Evolutionary conservation across 2,888 invertebrate species (phyloP).

Genomic region (Andrena fulva): DNA sequence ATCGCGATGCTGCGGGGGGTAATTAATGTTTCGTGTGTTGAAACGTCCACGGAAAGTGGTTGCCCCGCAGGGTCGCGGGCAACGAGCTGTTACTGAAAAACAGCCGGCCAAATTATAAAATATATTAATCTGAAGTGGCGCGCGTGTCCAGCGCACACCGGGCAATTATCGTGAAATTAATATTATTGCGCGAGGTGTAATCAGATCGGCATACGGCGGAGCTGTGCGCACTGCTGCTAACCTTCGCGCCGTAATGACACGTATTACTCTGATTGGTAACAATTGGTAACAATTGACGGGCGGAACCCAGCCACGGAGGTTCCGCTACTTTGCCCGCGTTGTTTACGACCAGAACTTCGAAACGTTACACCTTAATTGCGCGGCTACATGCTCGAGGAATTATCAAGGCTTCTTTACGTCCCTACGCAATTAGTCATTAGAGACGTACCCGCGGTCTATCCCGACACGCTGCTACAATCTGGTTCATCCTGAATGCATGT

Average conservation of each 20-base stretch:
- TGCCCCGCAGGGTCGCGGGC: background rate
- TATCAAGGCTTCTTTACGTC: slow-evolving; percentile 75
- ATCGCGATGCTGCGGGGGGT: background rate
- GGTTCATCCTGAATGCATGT: slow-evolving; percentile 30
- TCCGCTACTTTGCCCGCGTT: slow-evolving; percentile 82
- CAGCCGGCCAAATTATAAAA: slow-evolving; percentile 20
- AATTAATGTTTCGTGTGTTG: slow-evolving; percentile 5
- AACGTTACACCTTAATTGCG: slow-evolving; percentile 80
- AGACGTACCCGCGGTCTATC: slow-evolving; percentile 39
- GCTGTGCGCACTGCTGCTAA: slow-evolving; percentile 70
- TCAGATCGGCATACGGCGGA: slow-evolving; percentile 66
- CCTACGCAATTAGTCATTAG: slow-evolving; percentile 65
- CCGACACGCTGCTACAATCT: slow-evolving; percentile 35
- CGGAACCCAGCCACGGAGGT: slow-evolving; percentile 80
- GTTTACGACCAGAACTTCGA: slow-evolving; percentile 82
- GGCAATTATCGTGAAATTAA: slow-evolving; percentile 77
- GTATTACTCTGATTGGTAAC: slow-evolving; percentile 83
- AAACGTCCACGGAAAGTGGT: background rate
- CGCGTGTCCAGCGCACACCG: slow-evolving; percentile 62
- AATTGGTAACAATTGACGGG: slow-evolving; percentile 84
- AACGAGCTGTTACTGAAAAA: background rate
- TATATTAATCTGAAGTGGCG: slow-evolving; percentile 27
- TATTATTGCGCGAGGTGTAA: slow-evolving; percentile 69
- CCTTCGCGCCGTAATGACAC: slow-evolving; percentile 78
- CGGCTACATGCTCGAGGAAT: slow-evolving; percentile 78